Base-by-base conservation (phyloP, 2,113 vertebrate species). In the Myrmecophaga tridactyla region DNA sequence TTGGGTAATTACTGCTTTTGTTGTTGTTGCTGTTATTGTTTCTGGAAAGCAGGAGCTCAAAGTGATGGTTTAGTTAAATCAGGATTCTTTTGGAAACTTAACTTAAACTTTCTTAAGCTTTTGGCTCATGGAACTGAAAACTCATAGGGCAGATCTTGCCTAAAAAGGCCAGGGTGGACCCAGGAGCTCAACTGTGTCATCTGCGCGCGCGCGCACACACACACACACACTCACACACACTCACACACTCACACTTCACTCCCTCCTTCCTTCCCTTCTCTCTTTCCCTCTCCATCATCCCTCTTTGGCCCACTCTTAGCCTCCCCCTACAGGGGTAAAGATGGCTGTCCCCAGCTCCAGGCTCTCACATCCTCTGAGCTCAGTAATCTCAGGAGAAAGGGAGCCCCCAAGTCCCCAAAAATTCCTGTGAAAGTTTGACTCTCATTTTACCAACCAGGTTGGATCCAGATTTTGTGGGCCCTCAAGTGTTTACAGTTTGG, bases 1-100 rank as follows among this genome's bases (percentile, higher is more conserved):
- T 6, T 4, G 51, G 73, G 77, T 3, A 17, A 5, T 36, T 10
- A 3, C 25, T 56, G 43, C 7, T 89, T 29, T 15, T 36, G 17
- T 62, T 12, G 65, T 31, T 31, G 2, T 9, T 8, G 34, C 15
- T 43, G 60, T 39, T 14, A 48, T 43, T 78, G 65, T 70, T 69
- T 70, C 81, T 80, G 84, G 84, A 86, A 94, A 92, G 84, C 63
- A 51, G 69, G 43, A 39, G 13, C 31, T 81, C 51, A 13, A 27
- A 56, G 65, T 12, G 39, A 67, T 31, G 23, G 60, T 56, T 31
- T 27, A 9, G 53, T 72, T 31, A n/a, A 63, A 58, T 77, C 27
- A 21, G 88, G 65, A 31, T 83, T 41, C 76, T 77, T 82, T 58
- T 4, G 18, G 72, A 73, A 69, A 46, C 13, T 31, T 63, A 41